phyloP scores from a whole-genome alignment of 2,797 vertebrate species.

The Cyprinodon diabolis region DNA sequence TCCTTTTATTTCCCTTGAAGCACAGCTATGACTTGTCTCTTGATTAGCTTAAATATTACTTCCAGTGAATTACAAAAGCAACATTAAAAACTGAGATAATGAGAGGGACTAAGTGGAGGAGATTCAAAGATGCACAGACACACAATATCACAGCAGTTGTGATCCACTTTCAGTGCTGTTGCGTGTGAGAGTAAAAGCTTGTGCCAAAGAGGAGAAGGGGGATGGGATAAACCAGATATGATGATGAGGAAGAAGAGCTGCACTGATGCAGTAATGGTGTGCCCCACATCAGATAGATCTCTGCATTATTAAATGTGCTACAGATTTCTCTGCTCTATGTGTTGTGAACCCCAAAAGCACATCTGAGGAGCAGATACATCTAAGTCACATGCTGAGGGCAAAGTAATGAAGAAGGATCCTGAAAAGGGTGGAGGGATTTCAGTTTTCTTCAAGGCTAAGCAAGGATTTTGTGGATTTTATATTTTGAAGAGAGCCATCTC shows the following conservation, averaged over 20 bases:
- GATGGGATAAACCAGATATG: conserved; percentile 41
- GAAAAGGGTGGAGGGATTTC: conserved; percentile 1
- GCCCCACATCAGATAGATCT: conserved; percentile 56
- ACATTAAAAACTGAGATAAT: neutral
- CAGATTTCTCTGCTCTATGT: conserved; percentile 48
- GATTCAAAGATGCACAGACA: conserved; percentile 17
- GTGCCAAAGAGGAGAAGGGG: conserved; percentile 34
- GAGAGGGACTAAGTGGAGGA: conserved; percentile 10
- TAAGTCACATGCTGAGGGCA: neutral
- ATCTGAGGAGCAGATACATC: conserved; percentile 30
- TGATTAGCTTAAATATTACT: neutral
- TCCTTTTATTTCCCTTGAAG: neutral
- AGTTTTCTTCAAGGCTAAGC: conserved; percentile 6
- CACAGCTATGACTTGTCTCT: neutral
- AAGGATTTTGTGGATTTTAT: neutral
- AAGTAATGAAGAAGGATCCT: conserved; percentile 32
- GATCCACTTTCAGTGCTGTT: conserved; percentile 7
- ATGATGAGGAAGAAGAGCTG: conserved; percentile 48
- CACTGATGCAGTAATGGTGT: conserved; percentile 53
- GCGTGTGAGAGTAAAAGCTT: conserved; percentile 7
- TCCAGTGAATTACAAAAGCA: neutral
- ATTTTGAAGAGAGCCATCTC: neutral
- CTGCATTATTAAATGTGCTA: conserved; percentile 74
- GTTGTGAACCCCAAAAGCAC: conserved; percentile 45
- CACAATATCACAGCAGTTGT: neutral